A percentile compares a stretch with the other conserved stretches of the same genome.
Evolutionary conservation across 1,140 invertebrate genomes (phyloP).

Genomic region (Nephotettix cincticeps): DNA sequence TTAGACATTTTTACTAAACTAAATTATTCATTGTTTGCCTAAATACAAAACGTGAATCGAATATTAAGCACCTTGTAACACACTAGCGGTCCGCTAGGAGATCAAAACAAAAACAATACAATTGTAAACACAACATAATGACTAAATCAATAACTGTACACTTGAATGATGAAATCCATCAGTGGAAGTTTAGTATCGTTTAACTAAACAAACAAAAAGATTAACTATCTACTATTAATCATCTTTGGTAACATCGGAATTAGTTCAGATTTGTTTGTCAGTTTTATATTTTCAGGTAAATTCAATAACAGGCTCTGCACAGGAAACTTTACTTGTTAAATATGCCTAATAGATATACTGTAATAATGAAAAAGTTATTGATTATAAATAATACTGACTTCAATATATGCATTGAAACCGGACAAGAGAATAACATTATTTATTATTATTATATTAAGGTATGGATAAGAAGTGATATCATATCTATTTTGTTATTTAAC

Average conservation of each 20-base stretch:
- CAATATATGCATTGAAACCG: no score
- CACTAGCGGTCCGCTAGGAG: not conserved
- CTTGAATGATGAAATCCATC: not conserved
- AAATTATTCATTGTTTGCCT: not conserved
- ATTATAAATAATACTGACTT: no score
- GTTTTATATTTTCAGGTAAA: no score
- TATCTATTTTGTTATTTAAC: no score
- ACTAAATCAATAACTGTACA: not conserved
- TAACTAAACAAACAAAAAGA: not conserved
- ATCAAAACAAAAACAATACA: not conserved
- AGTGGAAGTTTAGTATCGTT: not conserved
- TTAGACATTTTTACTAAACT: not conserved
- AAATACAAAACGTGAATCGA: not conserved
- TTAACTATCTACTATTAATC: not conserved
- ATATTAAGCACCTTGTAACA: conserved; percentile 5
- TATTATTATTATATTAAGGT: no score
- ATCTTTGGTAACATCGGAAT: not conserved
- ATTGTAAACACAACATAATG: not conserved
- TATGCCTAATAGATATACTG: no score
- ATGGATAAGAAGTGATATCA: no score
- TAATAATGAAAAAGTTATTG: no score
- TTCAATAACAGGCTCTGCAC: no score
- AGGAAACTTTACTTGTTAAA: no score
- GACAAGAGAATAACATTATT: no score
- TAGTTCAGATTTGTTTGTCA: no score